Conservation (phyloP, 2,888 invertebrate species). For the Maniola hyperantus region DNA sequence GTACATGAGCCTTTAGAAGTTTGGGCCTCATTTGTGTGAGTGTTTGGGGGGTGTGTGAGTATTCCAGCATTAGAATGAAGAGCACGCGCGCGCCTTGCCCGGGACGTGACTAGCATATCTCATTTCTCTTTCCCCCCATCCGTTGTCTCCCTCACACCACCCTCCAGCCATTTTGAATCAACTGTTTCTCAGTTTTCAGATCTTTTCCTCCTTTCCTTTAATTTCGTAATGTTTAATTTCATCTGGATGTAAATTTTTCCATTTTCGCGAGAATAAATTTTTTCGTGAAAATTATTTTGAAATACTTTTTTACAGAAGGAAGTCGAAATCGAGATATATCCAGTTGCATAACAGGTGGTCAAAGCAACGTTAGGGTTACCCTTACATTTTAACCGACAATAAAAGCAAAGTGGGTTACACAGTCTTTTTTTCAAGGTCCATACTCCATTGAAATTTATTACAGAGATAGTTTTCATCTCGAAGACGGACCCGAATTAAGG, state of each 20-base stretch:
- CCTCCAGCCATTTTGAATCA: conserved; percentile 76
- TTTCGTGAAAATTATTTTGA: conserved; percentile 14
- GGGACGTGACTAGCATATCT: conserved; percentile 81
- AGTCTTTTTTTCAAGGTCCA: too few relatives aligned
- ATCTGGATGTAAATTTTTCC: conserved; percentile 48
- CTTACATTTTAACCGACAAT: too few relatives aligned
- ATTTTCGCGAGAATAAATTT: conserved; percentile 28
- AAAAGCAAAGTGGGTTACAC: too few relatives aligned
- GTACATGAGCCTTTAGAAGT: conserved; percentile 49
- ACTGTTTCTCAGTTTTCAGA: conserved; percentile 77
- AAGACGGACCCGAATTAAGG: too few relatives aligned
- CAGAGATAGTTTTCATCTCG: too few relatives aligned
- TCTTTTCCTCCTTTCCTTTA: conserved; percentile 72
- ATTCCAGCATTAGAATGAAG: conserved; percentile 76
- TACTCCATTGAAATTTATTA: too few relatives aligned
- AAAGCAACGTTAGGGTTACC: too few relatives aligned
- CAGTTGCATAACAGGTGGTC: too few relatives aligned
- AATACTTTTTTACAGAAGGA: neutral
- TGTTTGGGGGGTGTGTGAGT: conserved; percentile 67
- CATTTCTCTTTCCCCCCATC: conserved; percentile 75
- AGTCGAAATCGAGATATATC: neutral
- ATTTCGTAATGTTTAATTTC: conserved; percentile 75
- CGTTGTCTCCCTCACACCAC: conserved; percentile 71
- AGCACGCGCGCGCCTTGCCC: conserved; percentile 79
- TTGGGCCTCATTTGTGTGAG: conserved; percentile 59